Evolutionary conservation across 2,888 invertebrate genomes (phyloP).

Genomic region (Spodoptera picta): DNA sequence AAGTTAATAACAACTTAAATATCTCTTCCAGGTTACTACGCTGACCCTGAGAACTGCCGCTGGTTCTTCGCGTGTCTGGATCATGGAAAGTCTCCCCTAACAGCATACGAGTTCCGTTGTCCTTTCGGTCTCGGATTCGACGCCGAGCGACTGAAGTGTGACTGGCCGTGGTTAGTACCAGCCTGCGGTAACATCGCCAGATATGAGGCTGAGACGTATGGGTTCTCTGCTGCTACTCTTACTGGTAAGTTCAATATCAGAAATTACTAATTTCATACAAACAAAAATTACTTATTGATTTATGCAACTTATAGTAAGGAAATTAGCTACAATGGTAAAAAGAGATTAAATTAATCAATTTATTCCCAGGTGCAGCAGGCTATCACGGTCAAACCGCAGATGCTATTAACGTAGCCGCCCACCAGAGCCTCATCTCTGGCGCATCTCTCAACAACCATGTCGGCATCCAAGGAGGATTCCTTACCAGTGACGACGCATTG

Average conservation of each 20-base stretch:
- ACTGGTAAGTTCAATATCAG: constrained; percentile 68
- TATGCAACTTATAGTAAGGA: no score
- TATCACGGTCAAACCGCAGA: constrained; percentile 85
- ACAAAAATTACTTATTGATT: no score
- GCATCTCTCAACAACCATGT: constrained; percentile 82
- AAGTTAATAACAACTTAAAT: no score
- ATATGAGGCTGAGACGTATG: constrained; percentile 85
- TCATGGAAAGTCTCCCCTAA: constrained; percentile 89
- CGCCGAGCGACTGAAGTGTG: constrained; percentile 91
- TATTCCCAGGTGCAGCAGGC: constrained; percentile 78
- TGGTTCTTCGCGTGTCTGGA: constrained; percentile 95
- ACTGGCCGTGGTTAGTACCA: constrained; percentile 94
- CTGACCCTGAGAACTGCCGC: constrained; percentile 94
- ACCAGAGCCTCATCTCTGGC: constrained; percentile 83
- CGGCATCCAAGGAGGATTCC: constrained; percentile 81
- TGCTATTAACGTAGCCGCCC: constrained; percentile 83
- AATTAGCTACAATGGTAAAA: not conserved
- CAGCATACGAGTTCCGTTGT: constrained; percentile 94
- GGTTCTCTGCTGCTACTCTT: constrained; percentile 79
- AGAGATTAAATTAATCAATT: not conserved
- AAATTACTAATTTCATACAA: no score
- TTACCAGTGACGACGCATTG: constrained; percentile 72
- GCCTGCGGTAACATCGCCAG: constrained; percentile 88
- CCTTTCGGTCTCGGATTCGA: constrained; percentile 94
- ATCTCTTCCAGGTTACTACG: constrained; percentile 90